A percentile compares a stretch with the other conserved stretches of the same genome.
Conservation (phyloP, 1,140 invertebrate species). For the Drosophila albomicans region DNA sequence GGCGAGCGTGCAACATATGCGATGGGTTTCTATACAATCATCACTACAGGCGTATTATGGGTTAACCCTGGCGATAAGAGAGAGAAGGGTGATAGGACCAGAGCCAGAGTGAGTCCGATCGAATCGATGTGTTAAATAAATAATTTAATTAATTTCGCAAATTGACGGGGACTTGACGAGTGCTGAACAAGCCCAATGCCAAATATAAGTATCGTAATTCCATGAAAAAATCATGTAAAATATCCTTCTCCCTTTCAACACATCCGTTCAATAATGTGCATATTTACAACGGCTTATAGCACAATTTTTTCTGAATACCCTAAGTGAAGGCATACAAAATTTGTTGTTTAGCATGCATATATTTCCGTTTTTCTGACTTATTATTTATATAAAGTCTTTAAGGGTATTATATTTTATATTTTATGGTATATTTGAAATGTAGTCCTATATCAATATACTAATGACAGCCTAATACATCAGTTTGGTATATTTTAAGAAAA, state of each 20-base stretch:
- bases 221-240: slow-evolving; percentile 36
- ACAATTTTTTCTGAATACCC: neutral
- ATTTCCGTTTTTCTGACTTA: neutral
- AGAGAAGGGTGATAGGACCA: neutral
- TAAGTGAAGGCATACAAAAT: neutral
- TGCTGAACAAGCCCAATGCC: slow-evolving; percentile 31
- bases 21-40: slow-evolving; percentile 11
- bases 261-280: slow-evolving; percentile 14
- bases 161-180: slow-evolving; percentile 68
- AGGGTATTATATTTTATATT: too few species aligned
- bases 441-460: too few species aligned
- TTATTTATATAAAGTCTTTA: too few species aligned
- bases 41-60: slow-evolving; percentile 10
- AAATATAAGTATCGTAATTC: slow-evolving; percentile 41
- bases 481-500: too few species aligned
- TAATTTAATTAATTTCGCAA: slow-evolving; percentile 80
- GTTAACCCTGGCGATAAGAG: neutral
- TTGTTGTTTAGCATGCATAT: neutral
- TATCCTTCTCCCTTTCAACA: slow-evolving; percentile 25
- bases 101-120: neutral
- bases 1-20: slow-evolving; percentile 20
- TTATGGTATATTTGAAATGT: too few species aligned
- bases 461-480: too few species aligned
- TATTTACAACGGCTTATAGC: slow-evolving; percentile 3
- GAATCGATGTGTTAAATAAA: slow-evolving; percentile 68